Conservation (phyloP, 1,140 invertebrate genomes). For the Drosophila yakuba region DNA sequence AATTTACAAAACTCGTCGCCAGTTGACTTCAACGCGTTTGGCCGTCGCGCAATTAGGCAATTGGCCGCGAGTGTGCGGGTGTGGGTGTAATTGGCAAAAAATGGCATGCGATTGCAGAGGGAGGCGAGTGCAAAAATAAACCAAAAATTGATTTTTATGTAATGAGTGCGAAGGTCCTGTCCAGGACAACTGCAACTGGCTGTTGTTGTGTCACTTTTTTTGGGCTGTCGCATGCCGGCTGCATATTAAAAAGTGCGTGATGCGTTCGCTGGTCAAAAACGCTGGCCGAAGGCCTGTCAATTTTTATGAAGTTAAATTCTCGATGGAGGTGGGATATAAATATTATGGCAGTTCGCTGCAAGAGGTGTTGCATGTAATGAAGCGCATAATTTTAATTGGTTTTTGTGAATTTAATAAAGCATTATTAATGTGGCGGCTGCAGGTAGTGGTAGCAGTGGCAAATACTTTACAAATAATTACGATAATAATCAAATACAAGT, state of each 20-base stretch:
- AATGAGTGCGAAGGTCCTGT: conserved; percentile 72
- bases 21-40: conserved; percentile 77
- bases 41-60: conserved; percentile 78
- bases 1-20: conserved; percentile 76
- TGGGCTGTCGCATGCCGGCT: conserved; percentile 61
- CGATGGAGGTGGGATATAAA: background rate
- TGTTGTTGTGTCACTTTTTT: conserved; percentile 48
- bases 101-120: conserved; percentile 59
- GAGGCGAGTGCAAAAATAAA: conserved; percentile 63
- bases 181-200: conserved; percentile 29
- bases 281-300: conserved; percentile 65
- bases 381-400: conserved; percentile 78
- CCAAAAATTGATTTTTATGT: conserved; percentile 81
- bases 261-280: conserved; percentile 44
- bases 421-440: conserved; percentile 34
- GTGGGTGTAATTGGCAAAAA: conserved; percentile 72
- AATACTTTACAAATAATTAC: conserved; percentile 2
- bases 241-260: conserved; percentile 81
- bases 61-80: conserved; percentile 37
- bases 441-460: background rate
- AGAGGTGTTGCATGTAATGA: conserved; percentile 66
- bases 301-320: conserved; percentile 81
- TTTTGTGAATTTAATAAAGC: conserved; percentile 45
- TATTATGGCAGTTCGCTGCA: conserved; percentile 8
- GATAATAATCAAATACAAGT: no score